Conservation (phyloP, 2,797 vertebrate species). For the Microcaecilia unicolor region DNA sequence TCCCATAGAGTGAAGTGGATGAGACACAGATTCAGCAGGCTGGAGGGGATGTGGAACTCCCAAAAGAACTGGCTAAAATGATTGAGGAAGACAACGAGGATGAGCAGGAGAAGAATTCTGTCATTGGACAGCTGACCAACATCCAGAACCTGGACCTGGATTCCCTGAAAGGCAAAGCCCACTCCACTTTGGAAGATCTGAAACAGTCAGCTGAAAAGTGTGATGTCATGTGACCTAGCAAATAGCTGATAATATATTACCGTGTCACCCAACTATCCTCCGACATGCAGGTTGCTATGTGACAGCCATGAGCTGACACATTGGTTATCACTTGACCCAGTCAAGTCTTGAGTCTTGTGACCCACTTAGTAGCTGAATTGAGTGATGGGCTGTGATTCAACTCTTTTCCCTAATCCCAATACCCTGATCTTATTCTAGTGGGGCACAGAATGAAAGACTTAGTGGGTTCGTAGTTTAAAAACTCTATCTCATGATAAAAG, state of each 20-base stretch:
- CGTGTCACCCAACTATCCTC: too few relatives aligned
- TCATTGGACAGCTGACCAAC: conserved; percentile 84
- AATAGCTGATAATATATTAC: too few relatives aligned
- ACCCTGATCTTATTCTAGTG: too few relatives aligned
- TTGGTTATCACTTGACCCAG: too few relatives aligned
- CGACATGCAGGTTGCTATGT: too few relatives aligned
- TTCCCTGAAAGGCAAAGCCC: conserved; percentile 91
- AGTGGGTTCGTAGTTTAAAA: not conserved
- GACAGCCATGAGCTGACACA: too few relatives aligned
- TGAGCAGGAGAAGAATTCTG: conserved; percentile 80
- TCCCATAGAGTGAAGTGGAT: conserved; percentile 79
- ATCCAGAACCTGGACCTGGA: conserved; percentile 89
- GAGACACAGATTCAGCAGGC: conserved; percentile 90
- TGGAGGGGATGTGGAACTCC: conserved; percentile 80
- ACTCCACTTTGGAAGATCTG: conserved; percentile 85
- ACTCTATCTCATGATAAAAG: not conserved
- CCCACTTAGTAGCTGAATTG: too few relatives aligned
- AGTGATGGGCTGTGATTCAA: too few relatives aligned
- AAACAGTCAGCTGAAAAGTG: conserved; percentile 94
- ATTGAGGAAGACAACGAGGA: conserved; percentile 91
- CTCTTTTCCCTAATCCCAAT: too few relatives aligned
- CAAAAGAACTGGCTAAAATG: conserved; percentile 94
- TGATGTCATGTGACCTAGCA: conserved; percentile 85
- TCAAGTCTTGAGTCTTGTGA: too few relatives aligned
- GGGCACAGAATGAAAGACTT: too few relatives aligned